Evolutionary conservation across 2,113 vertebrate species (phyloP).

Genomic region (Hemiscyllium ocellatum): DNA sequence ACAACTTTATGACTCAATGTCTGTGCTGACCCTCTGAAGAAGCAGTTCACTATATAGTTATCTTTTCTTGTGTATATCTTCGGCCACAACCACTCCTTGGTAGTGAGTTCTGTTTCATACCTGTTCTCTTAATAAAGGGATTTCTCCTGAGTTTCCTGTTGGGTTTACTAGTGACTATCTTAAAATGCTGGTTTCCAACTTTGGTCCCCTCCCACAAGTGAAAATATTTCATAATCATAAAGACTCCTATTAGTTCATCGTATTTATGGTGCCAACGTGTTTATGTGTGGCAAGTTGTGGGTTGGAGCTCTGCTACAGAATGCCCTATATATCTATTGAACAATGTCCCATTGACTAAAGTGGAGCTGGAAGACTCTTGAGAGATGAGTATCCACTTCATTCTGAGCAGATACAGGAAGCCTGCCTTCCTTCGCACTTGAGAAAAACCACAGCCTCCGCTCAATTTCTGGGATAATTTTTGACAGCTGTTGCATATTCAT

Average conservation of each 20-base stretch:
- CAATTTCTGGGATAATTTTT: background rate
- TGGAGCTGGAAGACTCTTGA: background rate
- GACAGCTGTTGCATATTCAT: background rate
- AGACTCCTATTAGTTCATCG: background rate
- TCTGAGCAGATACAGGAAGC: background rate
- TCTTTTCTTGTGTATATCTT: background rate
- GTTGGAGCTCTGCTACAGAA: background rate
- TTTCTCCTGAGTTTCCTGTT: background rate
- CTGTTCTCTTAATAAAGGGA: background rate
- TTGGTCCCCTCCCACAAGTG: background rate
- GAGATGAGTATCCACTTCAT: background rate
- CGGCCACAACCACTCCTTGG: background rate
- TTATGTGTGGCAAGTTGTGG: background rate
- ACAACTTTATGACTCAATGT: no score
- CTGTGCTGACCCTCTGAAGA: no score
- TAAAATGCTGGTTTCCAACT: background rate
- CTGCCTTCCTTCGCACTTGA: background rate
- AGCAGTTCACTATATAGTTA: background rate
- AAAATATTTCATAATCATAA: background rate
- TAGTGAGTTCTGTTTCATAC: background rate
- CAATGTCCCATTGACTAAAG: background rate
- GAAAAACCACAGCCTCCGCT: background rate
- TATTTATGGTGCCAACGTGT: background rate
- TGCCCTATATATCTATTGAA: background rate
- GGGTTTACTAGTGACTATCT: background rate